Evolutionary conservation across 2,888 invertebrate species (phyloP).

Genomic region (Rapana venosa): DNA sequence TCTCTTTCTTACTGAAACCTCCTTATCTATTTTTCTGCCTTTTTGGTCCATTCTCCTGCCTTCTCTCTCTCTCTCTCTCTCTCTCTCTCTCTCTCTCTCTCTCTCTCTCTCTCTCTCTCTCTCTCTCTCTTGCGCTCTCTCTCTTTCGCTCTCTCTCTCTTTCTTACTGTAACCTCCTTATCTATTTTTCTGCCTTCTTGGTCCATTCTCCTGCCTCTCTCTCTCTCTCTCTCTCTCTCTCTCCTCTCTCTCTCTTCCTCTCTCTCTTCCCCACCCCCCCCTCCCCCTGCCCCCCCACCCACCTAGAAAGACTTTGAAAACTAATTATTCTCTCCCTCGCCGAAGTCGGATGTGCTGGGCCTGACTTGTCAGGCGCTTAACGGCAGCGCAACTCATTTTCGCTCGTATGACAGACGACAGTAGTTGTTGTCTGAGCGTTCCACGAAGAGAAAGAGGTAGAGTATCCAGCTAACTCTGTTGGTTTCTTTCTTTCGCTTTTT

Average conservation of each 20-base stretch:
- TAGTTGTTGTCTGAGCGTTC: too few species aligned
- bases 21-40: not conserved
- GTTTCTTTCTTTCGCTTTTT: too few species aligned
- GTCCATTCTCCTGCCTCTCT: conserved; percentile 15
- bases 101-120: conserved; percentile 8
- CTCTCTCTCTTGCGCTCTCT: not conserved
- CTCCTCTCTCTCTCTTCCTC: not conserved
- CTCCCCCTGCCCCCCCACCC: not conserved
- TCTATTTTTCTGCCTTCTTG: too few species aligned
- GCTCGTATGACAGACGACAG: too few species aligned
- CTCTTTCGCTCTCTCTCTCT: too few species aligned
- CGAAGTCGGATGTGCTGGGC: too few species aligned
- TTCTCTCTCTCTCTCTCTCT: not conserved
- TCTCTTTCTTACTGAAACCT: not conserved
- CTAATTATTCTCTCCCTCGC: not conserved
- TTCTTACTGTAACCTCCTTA: too few species aligned
- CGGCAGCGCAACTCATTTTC: too few species aligned
- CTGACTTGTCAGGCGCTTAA: too few species aligned
- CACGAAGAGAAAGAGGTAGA: too few species aligned
- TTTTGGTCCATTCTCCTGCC: not conserved
- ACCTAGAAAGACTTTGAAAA: too few species aligned
- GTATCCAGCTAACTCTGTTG: too few species aligned
- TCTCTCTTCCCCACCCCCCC: not conserved
- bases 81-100: conserved; percentile 7
- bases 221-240: conserved; percentile 14